These are phyloP conservation scores for Vultur gryphus DNA, from an alignment of 2,797 vertebrate genomes.

Conservation along the genomic window DNA sequence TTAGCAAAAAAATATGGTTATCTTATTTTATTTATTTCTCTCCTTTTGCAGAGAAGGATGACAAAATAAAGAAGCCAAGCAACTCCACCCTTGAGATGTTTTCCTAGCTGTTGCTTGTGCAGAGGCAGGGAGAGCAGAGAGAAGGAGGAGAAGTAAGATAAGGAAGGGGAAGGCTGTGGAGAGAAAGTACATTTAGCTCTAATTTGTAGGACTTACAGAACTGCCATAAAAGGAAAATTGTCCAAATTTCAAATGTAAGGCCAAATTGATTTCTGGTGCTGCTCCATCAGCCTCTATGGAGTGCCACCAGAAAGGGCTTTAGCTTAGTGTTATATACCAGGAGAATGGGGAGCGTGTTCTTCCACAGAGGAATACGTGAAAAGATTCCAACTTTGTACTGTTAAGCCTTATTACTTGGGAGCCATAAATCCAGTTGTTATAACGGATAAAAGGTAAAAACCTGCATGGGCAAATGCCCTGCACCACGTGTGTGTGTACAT, in stretches of 20 bases:
- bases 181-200: not conserved
- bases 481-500: accelerated
- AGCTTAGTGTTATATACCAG: not conserved
- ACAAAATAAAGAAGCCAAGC: not conserved
- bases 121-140: not conserved
- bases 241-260: not conserved
- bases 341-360: not conserved
- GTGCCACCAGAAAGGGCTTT: not conserved
- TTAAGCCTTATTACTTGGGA: not conserved
- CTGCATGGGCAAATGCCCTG: not conserved
- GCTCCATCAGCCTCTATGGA: not conserved
- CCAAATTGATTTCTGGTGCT: not conserved
- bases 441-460: not conserved
- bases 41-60: not conserved
- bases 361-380: not conserved
- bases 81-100: not conserved
- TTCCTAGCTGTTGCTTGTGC: not conserved
- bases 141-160: not conserved
- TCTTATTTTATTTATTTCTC: not conserved
- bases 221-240: not conserved
- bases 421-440: not conserved
- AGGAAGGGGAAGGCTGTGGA: not conserved
- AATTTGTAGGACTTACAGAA: not conserved
- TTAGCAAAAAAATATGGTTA: accelerated
- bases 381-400: not conserved